These are phyloP conservation scores for Nerophis lumbriciformis DNA, from an alignment of 2,113 vertebrate genomes.

Conservation along the genomic window DNA sequence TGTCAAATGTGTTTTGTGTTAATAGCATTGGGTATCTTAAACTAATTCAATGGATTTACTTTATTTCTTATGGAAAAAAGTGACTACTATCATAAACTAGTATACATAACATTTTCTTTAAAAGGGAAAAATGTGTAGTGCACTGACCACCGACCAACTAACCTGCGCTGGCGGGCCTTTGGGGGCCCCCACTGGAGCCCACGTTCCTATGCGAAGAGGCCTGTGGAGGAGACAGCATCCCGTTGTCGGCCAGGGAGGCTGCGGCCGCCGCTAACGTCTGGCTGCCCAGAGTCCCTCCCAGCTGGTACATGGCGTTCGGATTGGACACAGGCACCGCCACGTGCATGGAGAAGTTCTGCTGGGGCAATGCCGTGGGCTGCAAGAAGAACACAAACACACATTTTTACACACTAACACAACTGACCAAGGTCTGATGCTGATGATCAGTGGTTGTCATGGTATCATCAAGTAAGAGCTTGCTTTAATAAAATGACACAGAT, in stretches of 20 bases:
- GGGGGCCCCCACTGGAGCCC: constrained; percentile 81
- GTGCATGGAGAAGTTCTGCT: constrained; percentile 97
- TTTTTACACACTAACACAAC: constrained; percentile 42
- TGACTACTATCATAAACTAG: too few species aligned
- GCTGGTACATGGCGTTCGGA: constrained; percentile 89
- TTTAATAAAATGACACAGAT: constrained; percentile 16
- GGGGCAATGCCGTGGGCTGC: constrained; percentile 86
- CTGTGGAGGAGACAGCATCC: constrained; percentile 90
- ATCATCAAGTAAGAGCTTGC: constrained; percentile 32
- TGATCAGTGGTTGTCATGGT: constrained; percentile 42
- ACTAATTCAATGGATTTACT: too few species aligned
- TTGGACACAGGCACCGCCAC: constrained; percentile 96
- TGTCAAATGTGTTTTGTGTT: too few species aligned
- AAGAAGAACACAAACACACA: constrained; percentile 50
- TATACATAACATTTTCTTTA: too few species aligned
- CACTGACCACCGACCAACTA: constrained; percentile 24
- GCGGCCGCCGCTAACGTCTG: constrained; percentile 81
- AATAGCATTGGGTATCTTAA: too few species aligned
- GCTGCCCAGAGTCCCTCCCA: constrained; percentile 82
- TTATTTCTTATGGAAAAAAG: too few species aligned
- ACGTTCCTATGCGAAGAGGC: constrained; percentile 86
- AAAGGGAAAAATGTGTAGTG: too few species aligned
- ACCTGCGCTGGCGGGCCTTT: constrained; percentile 89
- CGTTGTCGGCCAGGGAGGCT: constrained; percentile 82
- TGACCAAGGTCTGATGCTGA: constrained; percentile 28